Evolutionary conservation across 2,888 invertebrate species (phyloP).

Genomic region (Polyploca ridens): DNA sequence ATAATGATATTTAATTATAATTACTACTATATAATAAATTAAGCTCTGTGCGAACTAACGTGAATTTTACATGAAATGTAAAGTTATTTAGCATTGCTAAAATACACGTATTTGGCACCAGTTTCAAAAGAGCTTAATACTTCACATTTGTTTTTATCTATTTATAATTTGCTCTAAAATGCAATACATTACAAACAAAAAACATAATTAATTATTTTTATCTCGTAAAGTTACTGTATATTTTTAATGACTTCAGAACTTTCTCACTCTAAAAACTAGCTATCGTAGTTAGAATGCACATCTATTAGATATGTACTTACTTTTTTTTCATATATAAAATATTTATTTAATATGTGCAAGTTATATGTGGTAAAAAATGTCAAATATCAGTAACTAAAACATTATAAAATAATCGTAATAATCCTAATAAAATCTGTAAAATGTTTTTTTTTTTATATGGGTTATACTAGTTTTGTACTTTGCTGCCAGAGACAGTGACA

Average conservation of each 20-base stretch:
- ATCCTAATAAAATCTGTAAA: not conserved
- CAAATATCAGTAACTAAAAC: not conserved
- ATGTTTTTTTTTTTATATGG: not conserved
- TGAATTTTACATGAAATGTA: not conserved
- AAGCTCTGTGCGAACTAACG: not conserved
- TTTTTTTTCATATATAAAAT: constrained; percentile 28
- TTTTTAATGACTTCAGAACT: constrained; percentile 27
- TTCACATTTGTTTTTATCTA: not conserved
- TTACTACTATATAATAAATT: constrained; percentile 10
- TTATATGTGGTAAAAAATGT: not conserved
- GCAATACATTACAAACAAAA: not conserved
- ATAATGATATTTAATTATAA: constrained; percentile 30
- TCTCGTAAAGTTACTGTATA: not conserved
- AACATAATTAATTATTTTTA: not conserved
- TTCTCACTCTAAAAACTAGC: constrained; percentile 51
- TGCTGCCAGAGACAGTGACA: not conserved
- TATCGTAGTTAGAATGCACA: constrained; percentile 60
- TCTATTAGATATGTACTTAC: constrained; percentile 43
- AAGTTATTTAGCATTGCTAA: not conserved
- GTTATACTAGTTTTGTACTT: not conserved
- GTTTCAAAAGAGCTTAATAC: not conserved
- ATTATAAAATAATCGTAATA: not conserved
- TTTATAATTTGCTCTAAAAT: not conserved
- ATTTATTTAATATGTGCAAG: too few relatives aligned
- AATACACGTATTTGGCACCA: not conserved